Evolutionary conservation across 2,113 vertebrate genomes (phyloP).

Genomic region (Prinia subflava): DNA sequence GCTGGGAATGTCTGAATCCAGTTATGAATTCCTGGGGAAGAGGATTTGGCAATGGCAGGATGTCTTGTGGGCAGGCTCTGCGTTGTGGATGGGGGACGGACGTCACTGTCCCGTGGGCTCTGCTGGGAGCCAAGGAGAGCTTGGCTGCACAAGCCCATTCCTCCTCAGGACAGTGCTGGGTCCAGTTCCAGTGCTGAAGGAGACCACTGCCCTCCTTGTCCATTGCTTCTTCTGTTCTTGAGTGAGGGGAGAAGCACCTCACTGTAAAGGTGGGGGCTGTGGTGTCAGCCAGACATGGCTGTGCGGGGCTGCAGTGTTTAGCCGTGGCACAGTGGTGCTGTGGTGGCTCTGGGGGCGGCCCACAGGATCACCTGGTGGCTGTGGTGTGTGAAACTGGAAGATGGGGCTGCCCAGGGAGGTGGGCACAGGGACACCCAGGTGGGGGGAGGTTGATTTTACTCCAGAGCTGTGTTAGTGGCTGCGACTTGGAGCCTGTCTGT

Average conservation of each 20-base stretch:
- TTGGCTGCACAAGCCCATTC: neutral
- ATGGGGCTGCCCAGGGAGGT: neutral
- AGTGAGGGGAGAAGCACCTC: neutral
- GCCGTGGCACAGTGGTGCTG: neutral
- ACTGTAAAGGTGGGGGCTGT: neutral
- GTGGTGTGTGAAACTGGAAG: neutral
- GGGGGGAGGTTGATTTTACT: neutral
- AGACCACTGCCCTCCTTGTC: neutral
- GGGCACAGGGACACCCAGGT: neutral
- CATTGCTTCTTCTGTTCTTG: neutral
- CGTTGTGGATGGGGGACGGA: neutral
- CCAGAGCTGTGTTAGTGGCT: neutral
- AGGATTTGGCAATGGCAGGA: conserved; percentile 21
- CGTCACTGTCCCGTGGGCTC: accelerated
- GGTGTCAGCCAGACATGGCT: accelerated
- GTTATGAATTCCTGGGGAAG: conserved; percentile 11
- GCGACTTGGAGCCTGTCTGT: neutral
- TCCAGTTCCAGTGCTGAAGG: neutral
- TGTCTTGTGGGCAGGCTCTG: neutral
- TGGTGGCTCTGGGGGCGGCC: neutral
- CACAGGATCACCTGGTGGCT: neutral
- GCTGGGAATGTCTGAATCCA: conserved; percentile 45
- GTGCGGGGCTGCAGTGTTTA: neutral
- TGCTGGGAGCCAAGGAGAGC: neutral
- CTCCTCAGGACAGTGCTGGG: neutral